Evolutionary conservation across 2,888 invertebrate species (phyloP).

Genomic region (Eupithecia dodoneata): DNA sequence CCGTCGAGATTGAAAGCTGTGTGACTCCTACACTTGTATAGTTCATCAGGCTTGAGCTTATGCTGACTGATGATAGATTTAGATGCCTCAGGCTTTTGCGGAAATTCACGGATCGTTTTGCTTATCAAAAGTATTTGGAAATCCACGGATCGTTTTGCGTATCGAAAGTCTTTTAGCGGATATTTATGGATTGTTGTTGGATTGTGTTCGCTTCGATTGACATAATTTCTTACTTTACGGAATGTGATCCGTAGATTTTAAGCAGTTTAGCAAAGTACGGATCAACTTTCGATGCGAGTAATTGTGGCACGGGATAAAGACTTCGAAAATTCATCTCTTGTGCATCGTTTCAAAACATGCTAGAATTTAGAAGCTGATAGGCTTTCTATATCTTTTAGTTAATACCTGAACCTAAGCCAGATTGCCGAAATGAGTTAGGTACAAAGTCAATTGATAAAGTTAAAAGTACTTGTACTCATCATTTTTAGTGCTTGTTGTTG

Average conservation of each 20-base stretch:
- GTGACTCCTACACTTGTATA: slow-evolving; percentile 82
- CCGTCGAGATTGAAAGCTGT: slow-evolving; percentile 99
- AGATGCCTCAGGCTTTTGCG: slow-evolving; percentile 22
- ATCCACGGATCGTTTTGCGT: slow-evolving; percentile 1
- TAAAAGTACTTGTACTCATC: background rate
- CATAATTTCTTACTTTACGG: background rate
- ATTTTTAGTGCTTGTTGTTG: background rate
- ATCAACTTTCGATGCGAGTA: background rate
- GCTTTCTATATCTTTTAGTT: background rate
- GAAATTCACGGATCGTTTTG: background rate
- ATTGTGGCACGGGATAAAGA: background rate
- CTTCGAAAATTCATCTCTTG: background rate
- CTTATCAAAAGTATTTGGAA: background rate
- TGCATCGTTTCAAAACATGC: slow-evolving; percentile 1
- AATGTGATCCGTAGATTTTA: background rate
- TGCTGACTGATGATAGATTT: slow-evolving; percentile 35
- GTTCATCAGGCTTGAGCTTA: slow-evolving; percentile 58
- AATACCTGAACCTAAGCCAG: background rate
- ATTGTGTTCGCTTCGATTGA: background rate
- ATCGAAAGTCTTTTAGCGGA: background rate
- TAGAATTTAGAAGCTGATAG: background rate
- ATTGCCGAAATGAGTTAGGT: background rate
- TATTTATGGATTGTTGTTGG: background rate
- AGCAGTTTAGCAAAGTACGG: background rate
- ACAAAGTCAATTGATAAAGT: background rate